Percentiles rank a stretch among this genome's conserved stretches.
Conservation (phyloP, 1,140 invertebrate genomes). For the Nymphalis io region DNA sequence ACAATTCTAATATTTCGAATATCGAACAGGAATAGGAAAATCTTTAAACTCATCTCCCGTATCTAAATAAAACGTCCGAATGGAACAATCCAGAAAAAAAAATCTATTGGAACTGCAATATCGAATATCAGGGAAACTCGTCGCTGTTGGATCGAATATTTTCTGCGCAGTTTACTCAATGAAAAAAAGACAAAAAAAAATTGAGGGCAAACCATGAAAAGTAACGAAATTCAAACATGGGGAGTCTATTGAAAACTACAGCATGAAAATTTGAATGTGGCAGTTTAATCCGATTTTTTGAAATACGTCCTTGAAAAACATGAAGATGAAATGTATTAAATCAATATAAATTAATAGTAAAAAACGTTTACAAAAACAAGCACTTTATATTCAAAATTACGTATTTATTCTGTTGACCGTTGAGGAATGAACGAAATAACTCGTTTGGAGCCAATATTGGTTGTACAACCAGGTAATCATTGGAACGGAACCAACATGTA, state of each 20-base stretch:
- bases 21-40: not conserved
- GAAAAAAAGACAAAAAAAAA: slow-evolving; percentile 25
- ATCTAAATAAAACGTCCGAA: slow-evolving; percentile 10
- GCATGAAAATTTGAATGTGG: slow-evolving; percentile 6
- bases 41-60: slow-evolving; percentile 16
- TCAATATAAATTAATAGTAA: too few relatives aligned
- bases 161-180: slow-evolving; percentile 35
- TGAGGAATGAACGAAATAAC: too few relatives aligned
- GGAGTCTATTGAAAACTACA: slow-evolving; percentile 16
- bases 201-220: slow-evolving; percentile 14
- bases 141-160: slow-evolving; percentile 33
- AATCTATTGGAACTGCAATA: slow-evolving; percentile 13
- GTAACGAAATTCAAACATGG: slow-evolving; percentile 30
- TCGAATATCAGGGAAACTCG: slow-evolving; percentile 15
- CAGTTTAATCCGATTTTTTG: not conserved
- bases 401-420: too few relatives aligned
- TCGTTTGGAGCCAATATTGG: too few relatives aligned
- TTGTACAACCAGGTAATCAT: too few relatives aligned
- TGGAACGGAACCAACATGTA: too few relatives aligned
- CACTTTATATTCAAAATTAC: too few relatives aligned
- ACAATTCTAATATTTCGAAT: not conserved
- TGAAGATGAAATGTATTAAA: too few relatives aligned
- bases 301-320: too few relatives aligned
- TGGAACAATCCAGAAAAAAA: slow-evolving; percentile 16
- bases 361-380: too few relatives aligned